Conservation (phyloP, 2,113 vertebrate genomes). For the Bos indicus region DNA sequence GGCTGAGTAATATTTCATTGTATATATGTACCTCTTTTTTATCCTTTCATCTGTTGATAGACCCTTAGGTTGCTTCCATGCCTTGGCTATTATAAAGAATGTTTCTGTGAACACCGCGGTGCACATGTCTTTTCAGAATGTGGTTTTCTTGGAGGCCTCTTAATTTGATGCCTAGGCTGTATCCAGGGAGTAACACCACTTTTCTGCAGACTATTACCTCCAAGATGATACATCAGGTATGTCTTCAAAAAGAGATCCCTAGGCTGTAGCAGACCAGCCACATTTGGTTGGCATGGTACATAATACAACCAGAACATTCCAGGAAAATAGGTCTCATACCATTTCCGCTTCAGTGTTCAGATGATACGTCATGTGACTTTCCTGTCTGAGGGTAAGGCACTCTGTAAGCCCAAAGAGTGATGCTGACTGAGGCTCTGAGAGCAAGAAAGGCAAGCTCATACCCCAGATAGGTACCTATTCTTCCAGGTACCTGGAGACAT, state of each 20-base stretch:
- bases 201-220: background rate
- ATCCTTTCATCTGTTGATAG: background rate
- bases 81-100: background rate
- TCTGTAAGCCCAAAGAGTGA: background rate
- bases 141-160: background rate
- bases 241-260: background rate
- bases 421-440: background rate
- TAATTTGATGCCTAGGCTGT: background rate
- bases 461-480: background rate
- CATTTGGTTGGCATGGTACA: too few relatives aligned
- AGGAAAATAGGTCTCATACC: background rate
- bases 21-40: background rate
- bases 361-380: background rate
- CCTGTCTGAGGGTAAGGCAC: background rate
- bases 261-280: background rate
- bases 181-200: background rate
- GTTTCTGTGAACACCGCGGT: background rate
- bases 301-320: background rate
- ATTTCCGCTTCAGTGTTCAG: background rate
- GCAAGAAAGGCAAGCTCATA: background rate
- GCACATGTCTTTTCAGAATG: background rate
- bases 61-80: background rate
- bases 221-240: background rate
- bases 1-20: background rate
- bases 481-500: background rate